These are phyloP conservation scores for Hemibagrus guttatus DNA, from an alignment of 2,797 vertebrate genomes.

Conservation along the genomic window DNA sequence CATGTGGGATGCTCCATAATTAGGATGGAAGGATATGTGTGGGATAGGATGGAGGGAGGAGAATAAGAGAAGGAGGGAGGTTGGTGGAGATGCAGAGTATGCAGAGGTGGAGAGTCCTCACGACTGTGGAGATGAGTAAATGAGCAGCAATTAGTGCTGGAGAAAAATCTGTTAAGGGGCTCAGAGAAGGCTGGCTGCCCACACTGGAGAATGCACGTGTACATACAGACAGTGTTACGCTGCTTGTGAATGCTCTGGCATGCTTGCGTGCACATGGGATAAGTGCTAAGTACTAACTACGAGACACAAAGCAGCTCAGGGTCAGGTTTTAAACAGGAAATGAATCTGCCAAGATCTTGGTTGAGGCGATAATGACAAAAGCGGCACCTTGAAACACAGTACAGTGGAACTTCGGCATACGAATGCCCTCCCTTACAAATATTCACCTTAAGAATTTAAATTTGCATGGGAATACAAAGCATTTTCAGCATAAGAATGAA, in stretches of 20 bases:
- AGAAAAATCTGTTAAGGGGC: slow-evolving; percentile 29
- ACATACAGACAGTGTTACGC: slow-evolving; percentile 25
- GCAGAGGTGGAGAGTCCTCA: slow-evolving; percentile 41
- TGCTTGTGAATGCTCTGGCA: neutral
- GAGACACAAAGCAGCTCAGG: neutral
- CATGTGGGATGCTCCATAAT: slow-evolving; percentile 43
- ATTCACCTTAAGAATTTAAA: too few relatives aligned
- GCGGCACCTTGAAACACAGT: neutral
- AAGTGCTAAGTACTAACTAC: neutral
- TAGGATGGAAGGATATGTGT: slow-evolving; percentile 29
- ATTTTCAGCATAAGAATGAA: too few relatives aligned
- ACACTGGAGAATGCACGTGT: slow-evolving; percentile 38
- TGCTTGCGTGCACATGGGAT: neutral
- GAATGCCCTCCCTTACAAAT: too few relatives aligned
- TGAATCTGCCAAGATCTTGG: neutral
- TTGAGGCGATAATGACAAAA: neutral
- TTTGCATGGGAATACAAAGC: too few relatives aligned
- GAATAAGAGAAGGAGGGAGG: neutral
- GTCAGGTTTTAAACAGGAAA: neutral
- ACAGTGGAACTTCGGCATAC: too few relatives aligned
- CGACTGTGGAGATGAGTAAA: slow-evolving; percentile 36
- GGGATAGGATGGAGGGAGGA: slow-evolving; percentile 27
- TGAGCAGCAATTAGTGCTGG: slow-evolving; percentile 38
- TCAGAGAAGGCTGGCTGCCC: slow-evolving; percentile 19
- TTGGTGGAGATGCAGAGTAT: slow-evolving; percentile 15